Evolutionary conservation across 2,888 invertebrate genomes (phyloP).

Genomic region (Mactromeris polynyma): DNA sequence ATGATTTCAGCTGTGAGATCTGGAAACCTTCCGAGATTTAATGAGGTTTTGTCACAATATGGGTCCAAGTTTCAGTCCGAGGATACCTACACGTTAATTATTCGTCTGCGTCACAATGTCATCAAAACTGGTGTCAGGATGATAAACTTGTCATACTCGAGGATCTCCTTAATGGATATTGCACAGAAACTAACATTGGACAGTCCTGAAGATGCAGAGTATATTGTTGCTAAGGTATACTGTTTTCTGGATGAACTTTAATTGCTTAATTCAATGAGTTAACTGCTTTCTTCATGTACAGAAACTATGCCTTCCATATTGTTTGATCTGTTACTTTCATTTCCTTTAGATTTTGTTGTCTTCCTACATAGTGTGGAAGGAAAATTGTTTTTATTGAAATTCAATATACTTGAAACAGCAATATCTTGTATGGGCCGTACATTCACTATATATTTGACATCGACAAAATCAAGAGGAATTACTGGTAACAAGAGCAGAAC

Average conservation of each 20-base stretch:
- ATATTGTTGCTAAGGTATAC: conserved; percentile 96
- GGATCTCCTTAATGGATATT: conserved; percentile 97
- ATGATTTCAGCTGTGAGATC: conserved; percentile 91
- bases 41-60: conserved; percentile 96
- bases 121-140: conserved; percentile 99
- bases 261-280: too few relatives aligned
- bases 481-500: too few relatives aligned
- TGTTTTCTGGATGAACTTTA: not conserved
- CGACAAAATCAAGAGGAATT: too few relatives aligned
- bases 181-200: conserved; percentile 97
- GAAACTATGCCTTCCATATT: not conserved
- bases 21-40: conserved; percentile 97
- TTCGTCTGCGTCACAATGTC: conserved; percentile 98
- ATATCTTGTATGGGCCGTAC: too few relatives aligned
- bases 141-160: conserved; percentile 98
- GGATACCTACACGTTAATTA: conserved; percentile 97
- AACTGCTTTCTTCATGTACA: not conserved
- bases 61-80: conserved; percentile 97
- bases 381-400: too few relatives aligned
- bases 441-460: too few relatives aligned
- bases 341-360: too few relatives aligned
- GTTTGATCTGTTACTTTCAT: too few relatives aligned
- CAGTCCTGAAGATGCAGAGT: conserved; percentile 99
- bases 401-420: too few relatives aligned
- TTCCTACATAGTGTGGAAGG: too few relatives aligned